phyloP scores from a whole-genome alignment of 30 jellyfish, hydroid and myxozoan species.

The Pseudorhiza aurosa region DNA sequence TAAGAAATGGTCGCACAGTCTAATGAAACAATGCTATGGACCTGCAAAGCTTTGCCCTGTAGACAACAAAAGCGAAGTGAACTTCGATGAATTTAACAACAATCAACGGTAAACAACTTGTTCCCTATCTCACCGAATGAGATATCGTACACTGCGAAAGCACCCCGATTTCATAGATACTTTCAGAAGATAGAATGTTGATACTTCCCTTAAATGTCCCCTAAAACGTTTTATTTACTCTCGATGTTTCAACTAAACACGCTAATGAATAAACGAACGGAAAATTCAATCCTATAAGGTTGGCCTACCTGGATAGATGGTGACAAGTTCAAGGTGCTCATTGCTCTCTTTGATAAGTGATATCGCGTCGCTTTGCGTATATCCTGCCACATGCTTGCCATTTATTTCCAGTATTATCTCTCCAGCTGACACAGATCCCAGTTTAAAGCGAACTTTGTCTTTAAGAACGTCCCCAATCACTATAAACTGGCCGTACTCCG shows the following conservation, averaged over 20 bases:
- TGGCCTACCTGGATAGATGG: constrained; percentile 90
- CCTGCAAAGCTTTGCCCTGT: no score
- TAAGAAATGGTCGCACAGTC: no score
- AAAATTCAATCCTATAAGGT: not conserved
- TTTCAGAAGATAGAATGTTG: not conserved
- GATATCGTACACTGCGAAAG: no score
- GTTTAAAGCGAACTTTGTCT: constrained; percentile 76
- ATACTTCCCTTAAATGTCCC: no score
- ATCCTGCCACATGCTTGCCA: constrained; percentile 98
- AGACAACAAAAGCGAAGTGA: no score
- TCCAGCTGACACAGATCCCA: constrained; percentile 94
- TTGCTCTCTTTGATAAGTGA: constrained; percentile 89
- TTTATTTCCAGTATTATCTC: constrained; percentile 90
- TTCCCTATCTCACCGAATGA: no score
- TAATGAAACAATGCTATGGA: no score
- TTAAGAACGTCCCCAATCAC: constrained; percentile 95
- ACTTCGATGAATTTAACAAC: no score
- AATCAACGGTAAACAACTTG: no score
- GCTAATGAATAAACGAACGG: no score
- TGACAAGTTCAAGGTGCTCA: constrained; percentile 70
- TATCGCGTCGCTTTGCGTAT: constrained; percentile 97
- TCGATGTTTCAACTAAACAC: no score
- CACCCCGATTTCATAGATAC: not conserved
- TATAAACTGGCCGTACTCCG: constrained; percentile 98
- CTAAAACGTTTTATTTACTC: no score